Evolutionary conservation across 1,140 invertebrate genomes (phyloP).

Genomic region (Lamellibrachia luymesi): DNA sequence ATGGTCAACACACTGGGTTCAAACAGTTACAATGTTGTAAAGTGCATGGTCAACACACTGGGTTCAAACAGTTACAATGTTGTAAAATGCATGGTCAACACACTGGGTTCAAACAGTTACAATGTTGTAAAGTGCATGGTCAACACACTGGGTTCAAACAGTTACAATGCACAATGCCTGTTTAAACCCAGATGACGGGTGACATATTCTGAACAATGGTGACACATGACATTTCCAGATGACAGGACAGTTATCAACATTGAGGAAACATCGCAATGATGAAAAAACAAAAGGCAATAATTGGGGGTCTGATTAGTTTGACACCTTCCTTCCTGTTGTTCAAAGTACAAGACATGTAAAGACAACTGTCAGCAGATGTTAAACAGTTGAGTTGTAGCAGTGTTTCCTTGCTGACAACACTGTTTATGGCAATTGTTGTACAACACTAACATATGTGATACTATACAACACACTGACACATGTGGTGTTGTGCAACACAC

Average conservation of each 20-base stretch:
- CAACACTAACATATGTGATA: neutral
- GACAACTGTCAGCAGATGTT: neutral
- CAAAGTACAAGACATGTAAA: neutral
- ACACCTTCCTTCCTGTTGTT: neutral
- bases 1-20: too few species aligned
- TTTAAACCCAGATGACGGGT: neutral
- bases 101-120: neutral
- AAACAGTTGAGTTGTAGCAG: neutral
- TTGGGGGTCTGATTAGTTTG: neutral
- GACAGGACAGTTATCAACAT: neutral
- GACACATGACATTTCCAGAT: neutral
- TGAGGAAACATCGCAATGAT: neutral
- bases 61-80: too few species aligned
- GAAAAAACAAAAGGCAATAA: neutral
- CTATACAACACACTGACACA: too few species aligned
- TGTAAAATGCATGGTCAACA: neutral
- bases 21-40: too few species aligned
- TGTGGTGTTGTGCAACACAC: neutral
- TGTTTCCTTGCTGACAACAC: neutral
- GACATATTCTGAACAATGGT: too few species aligned
- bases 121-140: neutral
- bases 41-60: too few species aligned
- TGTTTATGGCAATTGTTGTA: neutral
- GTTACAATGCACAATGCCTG: neutral
- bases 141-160: neutral